These are phyloP conservation scores for Actinemys pallida DNA, from an alignment of 2,113 vertebrate genomes.

Conservation along the genomic window DNA sequence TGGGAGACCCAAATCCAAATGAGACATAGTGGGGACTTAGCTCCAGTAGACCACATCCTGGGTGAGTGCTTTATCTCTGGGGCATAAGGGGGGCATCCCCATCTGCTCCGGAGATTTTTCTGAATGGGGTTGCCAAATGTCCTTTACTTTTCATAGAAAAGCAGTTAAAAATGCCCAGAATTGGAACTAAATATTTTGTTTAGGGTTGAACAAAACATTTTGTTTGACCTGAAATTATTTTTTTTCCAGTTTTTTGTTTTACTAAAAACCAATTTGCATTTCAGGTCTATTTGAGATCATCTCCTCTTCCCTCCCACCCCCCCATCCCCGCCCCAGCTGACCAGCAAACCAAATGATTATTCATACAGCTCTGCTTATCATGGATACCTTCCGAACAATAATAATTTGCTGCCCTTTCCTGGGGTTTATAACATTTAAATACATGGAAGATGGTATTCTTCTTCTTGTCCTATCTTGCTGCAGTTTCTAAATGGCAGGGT, in stretches of 20 bases:
- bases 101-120: neutral
- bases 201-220: neutral
- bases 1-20: neutral
- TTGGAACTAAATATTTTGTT: neutral
- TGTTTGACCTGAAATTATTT: neutral
- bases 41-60: neutral
- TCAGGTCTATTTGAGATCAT: neutral
- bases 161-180: neutral
- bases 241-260: neutral
- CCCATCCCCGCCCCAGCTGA: neutral
- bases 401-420: rapidly evolving
- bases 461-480: constrained; percentile 62
- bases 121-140: neutral
- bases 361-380: neutral
- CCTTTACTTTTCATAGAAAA: neutral
- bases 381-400: neutral
- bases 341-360: neutral
- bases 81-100: neutral
- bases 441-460: neutral
- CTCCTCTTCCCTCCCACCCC: no score
- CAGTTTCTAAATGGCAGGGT: constrained; percentile 57
- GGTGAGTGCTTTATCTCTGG: neutral
- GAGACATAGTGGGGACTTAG: neutral
- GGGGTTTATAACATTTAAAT: neutral
- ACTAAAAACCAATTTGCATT: neutral